A percentile compares a stretch with the other conserved stretches of the same genome.
Evolutionary conservation across 2,113 vertebrate genomes (phyloP).

Genomic region (Corythoichthys intestinalis): DNA sequence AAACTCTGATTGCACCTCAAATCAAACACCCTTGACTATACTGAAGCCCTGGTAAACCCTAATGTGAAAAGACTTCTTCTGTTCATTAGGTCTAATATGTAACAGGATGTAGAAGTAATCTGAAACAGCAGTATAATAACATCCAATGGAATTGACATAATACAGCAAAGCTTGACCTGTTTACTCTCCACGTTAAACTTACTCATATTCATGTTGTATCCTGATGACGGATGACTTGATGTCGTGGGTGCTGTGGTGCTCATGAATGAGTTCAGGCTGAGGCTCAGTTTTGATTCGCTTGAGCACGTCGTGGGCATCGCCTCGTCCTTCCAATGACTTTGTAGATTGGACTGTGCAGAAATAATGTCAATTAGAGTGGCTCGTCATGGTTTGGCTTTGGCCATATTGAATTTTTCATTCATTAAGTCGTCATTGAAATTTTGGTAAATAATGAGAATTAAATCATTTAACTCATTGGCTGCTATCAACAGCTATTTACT

Average conservation of each 20-base stretch:
- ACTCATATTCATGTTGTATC: conserved; percentile 74
- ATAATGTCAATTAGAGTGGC: neutral
- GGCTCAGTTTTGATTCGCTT: conserved; percentile 89
- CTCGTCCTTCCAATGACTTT: conserved; percentile 39
- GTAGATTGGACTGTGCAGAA: conserved; percentile 40
- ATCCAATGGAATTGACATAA: neutral
- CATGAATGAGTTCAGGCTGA: conserved; percentile 63
- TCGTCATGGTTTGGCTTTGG: neutral
- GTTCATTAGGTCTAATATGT: neutral
- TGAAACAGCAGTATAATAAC: no score
- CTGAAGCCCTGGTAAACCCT: neutral
- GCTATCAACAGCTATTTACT: no score
- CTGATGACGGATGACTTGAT: conserved; percentile 84
- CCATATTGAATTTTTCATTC: neutral
- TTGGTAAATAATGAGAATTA: no score
- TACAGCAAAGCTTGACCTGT: no score
- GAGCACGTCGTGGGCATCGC: conserved; percentile 74
- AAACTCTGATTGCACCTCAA: neutral
- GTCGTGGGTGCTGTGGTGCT: conserved; percentile 77
- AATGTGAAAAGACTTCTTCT: neutral
- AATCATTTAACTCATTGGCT: no score
- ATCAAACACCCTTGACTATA: neutral
- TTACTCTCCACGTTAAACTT: conserved; percentile 61
- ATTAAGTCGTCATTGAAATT: no score
- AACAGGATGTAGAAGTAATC: no score